Conservation (phyloP, 2,113 vertebrate species). For the Podarcis muralis region DNA sequence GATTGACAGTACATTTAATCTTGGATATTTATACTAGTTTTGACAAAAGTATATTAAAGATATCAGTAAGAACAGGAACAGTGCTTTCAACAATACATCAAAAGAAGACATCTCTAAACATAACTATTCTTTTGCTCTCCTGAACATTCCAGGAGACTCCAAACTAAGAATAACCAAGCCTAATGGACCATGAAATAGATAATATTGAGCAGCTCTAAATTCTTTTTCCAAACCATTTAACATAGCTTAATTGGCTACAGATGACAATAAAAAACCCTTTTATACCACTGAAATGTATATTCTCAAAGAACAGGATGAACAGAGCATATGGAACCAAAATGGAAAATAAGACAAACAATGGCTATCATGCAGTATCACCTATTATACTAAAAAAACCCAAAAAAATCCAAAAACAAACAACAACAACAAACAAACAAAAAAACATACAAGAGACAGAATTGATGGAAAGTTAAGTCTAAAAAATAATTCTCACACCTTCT, state of each 20-base stretch:
- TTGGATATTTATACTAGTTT: background rate
- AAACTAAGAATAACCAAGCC: constrained; percentile 66
- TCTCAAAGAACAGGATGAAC: constrained; percentile 29
- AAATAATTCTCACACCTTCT: background rate
- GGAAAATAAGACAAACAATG: constrained; percentile 26
- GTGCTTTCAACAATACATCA: constrained; percentile 6
- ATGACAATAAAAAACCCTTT: constrained; percentile 55
- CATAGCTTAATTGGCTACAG: constrained; percentile 69
- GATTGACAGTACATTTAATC: background rate
- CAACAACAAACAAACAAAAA: background rate
- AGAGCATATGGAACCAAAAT: constrained; percentile 17
- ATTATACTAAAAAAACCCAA: background rate
- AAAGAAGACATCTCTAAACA: constrained; percentile 35
- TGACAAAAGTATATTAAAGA: constrained; percentile 3
- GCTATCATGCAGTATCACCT: accelerated
- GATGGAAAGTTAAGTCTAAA: background rate
- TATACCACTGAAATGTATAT: constrained; percentile 30
- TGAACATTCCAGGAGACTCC: constrained; percentile 58
- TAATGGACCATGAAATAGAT: constrained; percentile 78
- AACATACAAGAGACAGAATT: constrained; percentile 24
- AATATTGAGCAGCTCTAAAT: constrained; percentile 69
- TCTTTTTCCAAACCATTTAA: constrained; percentile 76
- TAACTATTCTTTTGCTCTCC: constrained; percentile 55
- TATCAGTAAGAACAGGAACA: constrained; percentile 28
- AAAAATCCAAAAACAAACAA: background rate